phyloP scores from a whole-genome alignment of 1,140 invertebrate genomes.

The Formica exsecta region DNA sequence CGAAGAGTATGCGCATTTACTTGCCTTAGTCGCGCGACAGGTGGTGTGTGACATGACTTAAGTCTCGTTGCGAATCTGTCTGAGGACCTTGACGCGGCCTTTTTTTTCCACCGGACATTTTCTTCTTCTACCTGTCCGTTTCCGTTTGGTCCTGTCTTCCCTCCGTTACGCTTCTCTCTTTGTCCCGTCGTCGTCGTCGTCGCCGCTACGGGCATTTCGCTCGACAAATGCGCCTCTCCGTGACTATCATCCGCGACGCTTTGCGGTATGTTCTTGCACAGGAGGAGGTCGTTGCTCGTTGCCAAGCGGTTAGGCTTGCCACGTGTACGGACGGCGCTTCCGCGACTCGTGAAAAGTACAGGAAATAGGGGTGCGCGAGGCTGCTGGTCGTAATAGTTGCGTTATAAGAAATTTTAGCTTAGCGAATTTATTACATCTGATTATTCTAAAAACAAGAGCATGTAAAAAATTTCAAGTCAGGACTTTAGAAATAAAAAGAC shows the following conservation, averaged over 20 bases:
- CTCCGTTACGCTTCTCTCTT: slow-evolving; percentile 46
- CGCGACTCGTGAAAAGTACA: slow-evolving; percentile 51
- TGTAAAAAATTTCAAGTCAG: not conserved
- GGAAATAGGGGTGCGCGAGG: slow-evolving; percentile 20
- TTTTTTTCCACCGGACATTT: slow-evolving; percentile 63
- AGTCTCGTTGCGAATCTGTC: slow-evolving; percentile 71
- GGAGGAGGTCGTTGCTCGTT: slow-evolving; percentile 70
- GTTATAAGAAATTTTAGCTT: not conserved
- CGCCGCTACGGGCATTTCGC: slow-evolving; percentile 44
- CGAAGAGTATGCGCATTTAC: slow-evolving; percentile 61
- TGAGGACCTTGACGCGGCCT: slow-evolving; percentile 57
- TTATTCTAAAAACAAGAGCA: not conserved
- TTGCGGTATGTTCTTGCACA: slow-evolving; percentile 40
- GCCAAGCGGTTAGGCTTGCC: slow-evolving; percentile 65
- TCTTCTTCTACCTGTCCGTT: slow-evolving; percentile 64
- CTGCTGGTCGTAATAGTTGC: slow-evolving; percentile 7
- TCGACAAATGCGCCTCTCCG: slow-evolving; percentile 59
- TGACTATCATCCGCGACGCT: slow-evolving; percentile 29
- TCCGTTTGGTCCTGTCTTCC: slow-evolving; percentile 50
- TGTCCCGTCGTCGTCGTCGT: not conserved
- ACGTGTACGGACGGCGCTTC: slow-evolving; percentile 56
- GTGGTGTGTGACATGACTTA: slow-evolving; percentile 67
- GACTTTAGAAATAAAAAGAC: not conserved
- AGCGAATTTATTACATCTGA: not conserved
- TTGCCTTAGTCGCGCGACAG: slow-evolving; percentile 64